Evolutionary conservation across 2,113 vertebrate genomes (phyloP).

Genomic region (Caloenas nicobarica): DNA sequence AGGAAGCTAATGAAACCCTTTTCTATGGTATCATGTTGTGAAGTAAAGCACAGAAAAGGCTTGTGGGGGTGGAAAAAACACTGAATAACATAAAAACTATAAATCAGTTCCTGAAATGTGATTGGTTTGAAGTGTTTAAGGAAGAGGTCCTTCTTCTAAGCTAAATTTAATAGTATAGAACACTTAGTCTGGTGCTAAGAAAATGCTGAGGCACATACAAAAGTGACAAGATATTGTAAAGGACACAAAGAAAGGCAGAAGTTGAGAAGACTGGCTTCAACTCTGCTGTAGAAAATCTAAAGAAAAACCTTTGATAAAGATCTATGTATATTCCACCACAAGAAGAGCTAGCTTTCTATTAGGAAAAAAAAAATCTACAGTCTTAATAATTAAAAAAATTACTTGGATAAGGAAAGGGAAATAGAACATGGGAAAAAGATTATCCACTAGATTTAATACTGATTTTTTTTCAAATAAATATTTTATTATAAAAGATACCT

Average conservation of each 20-base stretch:
- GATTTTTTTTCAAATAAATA: not conserved
- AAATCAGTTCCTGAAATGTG: not conserved
- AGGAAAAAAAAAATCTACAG: no score
- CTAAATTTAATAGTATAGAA: not conserved
- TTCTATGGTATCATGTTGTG: rapidly evolving
- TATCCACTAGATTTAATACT: not conserved
- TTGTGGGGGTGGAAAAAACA: not conserved
- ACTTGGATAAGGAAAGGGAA: not conserved
- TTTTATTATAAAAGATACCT: not conserved
- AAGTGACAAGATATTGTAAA: not conserved
- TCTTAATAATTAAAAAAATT: not conserved
- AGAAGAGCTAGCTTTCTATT: not conserved
- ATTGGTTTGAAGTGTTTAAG: not conserved
- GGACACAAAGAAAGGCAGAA: not conserved
- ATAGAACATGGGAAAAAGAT: not conserved
- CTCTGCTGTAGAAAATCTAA: not conserved
- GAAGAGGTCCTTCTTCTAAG: not conserved
- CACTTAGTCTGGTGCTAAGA: not conserved
- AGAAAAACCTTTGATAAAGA: not conserved
- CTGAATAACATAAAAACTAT: not conserved
- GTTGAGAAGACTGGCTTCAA: not conserved
- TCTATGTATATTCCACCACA: not conserved
- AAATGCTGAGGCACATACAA: not conserved
- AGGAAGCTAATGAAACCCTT: not conserved
- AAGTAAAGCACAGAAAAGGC: not conserved